Conservation (phyloP, 2,797 vertebrate species). For the Semotilus atromaculatus region DNA sequence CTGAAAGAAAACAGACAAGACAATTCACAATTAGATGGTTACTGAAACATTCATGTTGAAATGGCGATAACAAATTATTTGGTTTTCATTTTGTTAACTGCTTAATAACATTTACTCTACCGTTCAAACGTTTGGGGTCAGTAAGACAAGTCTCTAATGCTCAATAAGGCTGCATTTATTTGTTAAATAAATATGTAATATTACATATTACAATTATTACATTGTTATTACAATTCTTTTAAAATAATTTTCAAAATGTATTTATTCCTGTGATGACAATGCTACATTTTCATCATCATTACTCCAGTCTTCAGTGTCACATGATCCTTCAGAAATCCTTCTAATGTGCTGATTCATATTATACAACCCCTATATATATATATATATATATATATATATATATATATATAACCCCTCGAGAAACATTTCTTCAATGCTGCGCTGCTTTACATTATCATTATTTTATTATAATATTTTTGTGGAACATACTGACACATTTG, state of each 20-base stretch:
- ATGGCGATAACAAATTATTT: neutral
- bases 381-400: too few relatives aligned
- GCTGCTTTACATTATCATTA: too few relatives aligned
- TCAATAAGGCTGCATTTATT: neutral
- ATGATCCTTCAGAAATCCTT: neutral
- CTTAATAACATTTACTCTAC: neutral
- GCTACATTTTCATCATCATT: neutral
- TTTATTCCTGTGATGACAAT: neutral
- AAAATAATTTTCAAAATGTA: neutral
- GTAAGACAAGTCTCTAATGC: neutral
- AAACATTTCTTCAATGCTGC: neutral
- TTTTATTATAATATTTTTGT: neutral
- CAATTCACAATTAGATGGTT: neutral
- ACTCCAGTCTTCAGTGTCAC: neutral
- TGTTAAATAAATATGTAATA: too few relatives aligned
- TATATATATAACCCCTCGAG: too few relatives aligned
- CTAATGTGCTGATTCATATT: too few relatives aligned
- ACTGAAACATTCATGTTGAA: neutral
- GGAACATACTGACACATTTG: neutral
- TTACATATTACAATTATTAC: too few relatives aligned
- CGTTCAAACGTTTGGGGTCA: neutral
- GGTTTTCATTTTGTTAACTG: neutral
- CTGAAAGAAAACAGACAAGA: constrained; percentile 68
- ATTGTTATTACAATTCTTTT: neutral
- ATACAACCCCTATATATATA: too few relatives aligned